Conservation (phyloP, 1,140 invertebrate species). For the Procambarus clarkii region DNA sequence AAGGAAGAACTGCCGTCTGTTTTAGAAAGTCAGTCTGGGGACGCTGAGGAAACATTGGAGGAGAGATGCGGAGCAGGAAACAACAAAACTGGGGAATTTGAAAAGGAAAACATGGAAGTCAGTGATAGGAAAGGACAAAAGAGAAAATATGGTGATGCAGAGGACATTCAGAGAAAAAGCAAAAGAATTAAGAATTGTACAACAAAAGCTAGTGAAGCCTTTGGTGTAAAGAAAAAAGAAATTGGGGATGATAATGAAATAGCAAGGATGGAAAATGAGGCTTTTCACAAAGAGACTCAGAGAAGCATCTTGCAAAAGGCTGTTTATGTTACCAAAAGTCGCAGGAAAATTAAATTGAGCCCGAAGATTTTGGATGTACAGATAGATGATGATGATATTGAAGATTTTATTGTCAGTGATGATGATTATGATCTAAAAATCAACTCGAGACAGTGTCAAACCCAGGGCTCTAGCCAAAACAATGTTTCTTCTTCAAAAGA, state of each 20-base stretch:
- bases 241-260: background rate
- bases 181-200: background rate
- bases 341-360: background rate
- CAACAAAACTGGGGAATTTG: constrained; percentile 2
- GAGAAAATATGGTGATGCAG: constrained; percentile 22
- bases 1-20: constrained; percentile 16
- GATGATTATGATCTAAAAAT: background rate
- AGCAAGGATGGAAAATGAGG: background rate
- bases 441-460: background rate
- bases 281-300: background rate
- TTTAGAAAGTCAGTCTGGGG: background rate
- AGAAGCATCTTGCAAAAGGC: background rate
- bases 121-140: background rate
- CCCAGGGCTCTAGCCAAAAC: background rate
- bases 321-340: background rate
- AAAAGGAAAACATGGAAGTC: constrained; percentile 12
- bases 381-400: background rate
- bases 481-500: background rate
- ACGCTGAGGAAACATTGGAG: background rate
- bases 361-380: background rate
- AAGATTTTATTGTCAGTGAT: background rate
- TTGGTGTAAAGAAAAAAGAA: background rate
- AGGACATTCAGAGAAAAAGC: background rate
- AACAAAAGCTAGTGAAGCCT: background rate
- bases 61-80: background rate